A percentile compares a stretch with the other conserved stretches of the same genome.
phyloP scores from a whole-genome alignment of 2,888 invertebrate species.

The Xylota segnis region DNA sequence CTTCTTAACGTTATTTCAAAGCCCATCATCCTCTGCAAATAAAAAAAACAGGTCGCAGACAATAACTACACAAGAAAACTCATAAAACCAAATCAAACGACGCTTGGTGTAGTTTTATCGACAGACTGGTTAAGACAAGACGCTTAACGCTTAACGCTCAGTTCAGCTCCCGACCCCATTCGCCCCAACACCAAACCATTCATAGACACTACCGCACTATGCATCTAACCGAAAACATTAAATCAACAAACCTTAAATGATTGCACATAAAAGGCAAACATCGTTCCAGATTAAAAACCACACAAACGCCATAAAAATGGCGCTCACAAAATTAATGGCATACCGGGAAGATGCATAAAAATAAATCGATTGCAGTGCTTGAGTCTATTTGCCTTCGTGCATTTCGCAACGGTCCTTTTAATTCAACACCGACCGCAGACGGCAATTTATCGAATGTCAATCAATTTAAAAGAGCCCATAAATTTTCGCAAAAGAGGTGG shows the following conservation, averaged over 20 bases:
- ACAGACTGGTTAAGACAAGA: too few species aligned
- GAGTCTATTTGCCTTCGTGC: constrained; percentile 40
- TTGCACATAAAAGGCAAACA: not conserved
- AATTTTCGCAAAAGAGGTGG: constrained; percentile 47
- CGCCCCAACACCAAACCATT: not conserved
- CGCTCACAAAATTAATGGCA: constrained; percentile 42
- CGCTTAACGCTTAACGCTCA: too few species aligned
- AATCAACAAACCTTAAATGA: constrained; percentile 5
- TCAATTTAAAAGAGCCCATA: constrained; percentile 64
- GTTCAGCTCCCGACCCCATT: too few species aligned
- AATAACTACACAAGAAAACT: too few species aligned
- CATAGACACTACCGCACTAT: not conserved
- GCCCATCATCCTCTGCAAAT: too few species aligned
- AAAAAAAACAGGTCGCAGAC: too few species aligned
- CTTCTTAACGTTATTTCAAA: too few species aligned
- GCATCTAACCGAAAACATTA: not conserved
- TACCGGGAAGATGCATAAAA: constrained; percentile 30
- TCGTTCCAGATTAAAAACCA: constrained; percentile 18
- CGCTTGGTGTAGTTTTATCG: too few species aligned
- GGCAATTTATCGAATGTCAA: constrained; percentile 67
- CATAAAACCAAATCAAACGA: too few species aligned
- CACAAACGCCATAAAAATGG: constrained; percentile 34
- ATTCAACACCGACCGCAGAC: constrained; percentile 51
- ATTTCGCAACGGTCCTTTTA: constrained; percentile 45
- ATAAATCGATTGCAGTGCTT: constrained; percentile 38